Percentiles rank a stretch among this genome's conserved stretches.
These are phyloP conservation scores for Sphenodon punctatus DNA, from an alignment of 2,797 vertebrate species.

Conservation along the genomic window DNA sequence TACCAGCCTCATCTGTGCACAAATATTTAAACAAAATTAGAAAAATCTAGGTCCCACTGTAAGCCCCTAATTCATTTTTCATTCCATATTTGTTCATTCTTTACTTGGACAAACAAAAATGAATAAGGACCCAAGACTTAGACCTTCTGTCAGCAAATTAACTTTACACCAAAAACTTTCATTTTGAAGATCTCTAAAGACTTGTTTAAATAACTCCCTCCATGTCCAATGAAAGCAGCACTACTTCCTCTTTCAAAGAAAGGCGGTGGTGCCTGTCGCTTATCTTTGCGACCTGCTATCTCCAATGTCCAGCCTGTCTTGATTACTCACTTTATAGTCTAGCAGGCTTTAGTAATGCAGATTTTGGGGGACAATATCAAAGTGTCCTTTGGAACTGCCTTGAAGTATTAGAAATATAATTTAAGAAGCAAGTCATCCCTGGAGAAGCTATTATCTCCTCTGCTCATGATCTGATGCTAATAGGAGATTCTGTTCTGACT, in stretches of 20 bases:
- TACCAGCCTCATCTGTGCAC: no score
- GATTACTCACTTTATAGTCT: neutral
- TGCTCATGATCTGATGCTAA: neutral
- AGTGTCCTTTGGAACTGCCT: neutral
- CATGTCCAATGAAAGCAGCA: neutral
- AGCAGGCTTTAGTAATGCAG: neutral
- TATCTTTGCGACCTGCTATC: neutral
- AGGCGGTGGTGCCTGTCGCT: neutral
- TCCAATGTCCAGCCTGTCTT: neutral
- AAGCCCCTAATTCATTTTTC: no score
- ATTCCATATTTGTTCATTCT: no score
- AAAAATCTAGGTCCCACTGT: no score
- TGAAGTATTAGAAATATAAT: constrained; percentile 29
- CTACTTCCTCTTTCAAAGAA: neutral
- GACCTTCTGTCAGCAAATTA: neutral
- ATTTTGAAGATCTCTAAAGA: neutral
- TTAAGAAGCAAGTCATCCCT: constrained; percentile 1
- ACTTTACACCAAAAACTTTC: neutral
- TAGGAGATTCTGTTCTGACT: constrained; percentile 11
- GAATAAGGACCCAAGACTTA: no score
- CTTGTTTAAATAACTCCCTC: neutral
- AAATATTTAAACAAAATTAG: no score
- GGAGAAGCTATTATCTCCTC: constrained; percentile 22
- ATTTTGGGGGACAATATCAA: neutral
- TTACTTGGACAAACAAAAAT: no score